Percentiles rank a stretch among this genome's conserved stretches.
Conservation (phyloP, 2,113 vertebrate species). For the Microtus richardsoni region DNA sequence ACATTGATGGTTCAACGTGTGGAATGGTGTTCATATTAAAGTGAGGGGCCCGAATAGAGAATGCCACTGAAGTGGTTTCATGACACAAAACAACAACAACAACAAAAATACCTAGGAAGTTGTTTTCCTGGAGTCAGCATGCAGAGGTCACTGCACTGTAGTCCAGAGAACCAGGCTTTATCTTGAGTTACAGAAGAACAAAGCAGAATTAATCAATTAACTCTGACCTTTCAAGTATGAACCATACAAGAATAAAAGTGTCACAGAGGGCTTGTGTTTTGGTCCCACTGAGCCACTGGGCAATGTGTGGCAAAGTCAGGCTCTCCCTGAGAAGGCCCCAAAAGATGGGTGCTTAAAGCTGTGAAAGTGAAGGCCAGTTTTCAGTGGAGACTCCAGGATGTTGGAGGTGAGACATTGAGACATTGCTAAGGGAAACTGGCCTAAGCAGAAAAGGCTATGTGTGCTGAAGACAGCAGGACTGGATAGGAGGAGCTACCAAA, state of each 20-base stretch:
- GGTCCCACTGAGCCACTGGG: neutral
- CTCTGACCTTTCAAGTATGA: neutral
- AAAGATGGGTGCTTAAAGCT: neutral
- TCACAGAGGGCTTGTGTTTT: neutral
- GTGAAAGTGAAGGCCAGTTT: neutral
- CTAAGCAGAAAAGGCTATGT: neutral
- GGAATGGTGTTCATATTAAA: neutral
- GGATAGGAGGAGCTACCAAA: no score
- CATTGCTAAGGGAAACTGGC: neutral
- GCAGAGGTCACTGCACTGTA: neutral
- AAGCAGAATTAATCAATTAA: neutral
- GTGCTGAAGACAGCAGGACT: neutral
- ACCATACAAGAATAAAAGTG: neutral
- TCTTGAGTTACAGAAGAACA: neutral
- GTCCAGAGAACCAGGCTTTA: neutral
- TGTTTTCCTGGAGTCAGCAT: neutral
- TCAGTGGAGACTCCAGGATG: no score
- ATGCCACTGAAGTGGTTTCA: neutral
- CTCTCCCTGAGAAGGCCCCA: neutral
- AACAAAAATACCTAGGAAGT: neutral
- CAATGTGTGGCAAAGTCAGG: neutral
- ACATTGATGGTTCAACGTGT: neutral
- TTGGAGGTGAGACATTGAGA: neutral
- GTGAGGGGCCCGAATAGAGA: neutral
- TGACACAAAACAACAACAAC: neutral